phyloP scores from a whole-genome alignment of 2,888 invertebrate genomes.

The Diplazon laetatorius region DNA sequence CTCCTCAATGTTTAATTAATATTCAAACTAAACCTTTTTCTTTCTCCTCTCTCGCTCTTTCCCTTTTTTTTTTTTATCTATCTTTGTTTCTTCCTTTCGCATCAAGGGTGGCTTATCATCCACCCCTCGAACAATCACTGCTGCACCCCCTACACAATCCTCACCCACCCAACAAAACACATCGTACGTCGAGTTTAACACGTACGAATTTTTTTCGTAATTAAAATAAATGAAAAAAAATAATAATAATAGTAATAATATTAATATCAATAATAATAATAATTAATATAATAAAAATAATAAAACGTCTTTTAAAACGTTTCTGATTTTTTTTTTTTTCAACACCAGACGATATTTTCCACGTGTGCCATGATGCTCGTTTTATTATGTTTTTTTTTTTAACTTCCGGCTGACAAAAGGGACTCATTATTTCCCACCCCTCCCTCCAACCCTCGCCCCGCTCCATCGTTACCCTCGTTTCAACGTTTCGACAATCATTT shows the following conservation, averaged over 20 bases:
- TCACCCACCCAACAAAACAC: no score
- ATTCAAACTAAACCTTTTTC: constrained; percentile 18
- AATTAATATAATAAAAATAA: constrained; percentile 5
- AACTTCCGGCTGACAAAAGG: no score
- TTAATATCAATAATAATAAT: constrained; percentile 63
- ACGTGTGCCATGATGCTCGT: no score
- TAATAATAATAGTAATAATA: constrained; percentile 57
- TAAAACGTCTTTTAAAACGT: no score
- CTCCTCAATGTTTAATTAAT: constrained; percentile 41
- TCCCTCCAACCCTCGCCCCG: no score
- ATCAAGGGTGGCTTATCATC: constrained; percentile 53
- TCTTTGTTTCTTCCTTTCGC: constrained; percentile 51
- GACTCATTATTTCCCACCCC: constrained; percentile 6
- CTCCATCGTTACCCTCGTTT: constrained; percentile 1
- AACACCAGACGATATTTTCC: no score
- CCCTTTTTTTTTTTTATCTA: constrained; percentile 55
- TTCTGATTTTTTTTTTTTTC: no score
- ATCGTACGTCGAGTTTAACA: constrained; percentile 74
- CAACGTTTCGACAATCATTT: constrained; percentile 36
- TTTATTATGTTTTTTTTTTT: no score
- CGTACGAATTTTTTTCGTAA: constrained; percentile 73
- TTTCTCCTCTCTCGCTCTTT: no score
- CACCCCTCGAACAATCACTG: constrained; percentile 51
- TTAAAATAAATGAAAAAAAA: constrained; percentile 64
- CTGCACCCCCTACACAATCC: constrained; percentile 37